phyloP scores from a whole-genome alignment of 2,797 vertebrate genomes.

The Balearica regulorum region DNA sequence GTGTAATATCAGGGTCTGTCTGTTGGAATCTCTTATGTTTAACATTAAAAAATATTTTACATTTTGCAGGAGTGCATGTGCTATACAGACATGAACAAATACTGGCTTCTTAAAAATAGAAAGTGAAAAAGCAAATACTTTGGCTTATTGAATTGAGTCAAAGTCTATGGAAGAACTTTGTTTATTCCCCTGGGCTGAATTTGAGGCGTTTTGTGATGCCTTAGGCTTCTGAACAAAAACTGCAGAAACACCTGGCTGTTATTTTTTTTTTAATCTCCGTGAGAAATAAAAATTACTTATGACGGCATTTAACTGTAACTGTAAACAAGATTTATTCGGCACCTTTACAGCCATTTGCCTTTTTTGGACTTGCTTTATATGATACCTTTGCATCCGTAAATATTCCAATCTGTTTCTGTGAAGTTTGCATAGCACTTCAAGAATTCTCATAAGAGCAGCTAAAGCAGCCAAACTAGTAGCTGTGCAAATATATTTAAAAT shows the following conservation, averaged over 20 bases:
- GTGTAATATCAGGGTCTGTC: not conserved
- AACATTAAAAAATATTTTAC: not conserved
- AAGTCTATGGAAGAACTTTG: not conserved
- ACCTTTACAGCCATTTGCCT: not conserved
- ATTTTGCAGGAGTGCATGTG: not conserved
- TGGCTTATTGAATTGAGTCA: not conserved
- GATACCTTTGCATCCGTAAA: not conserved
- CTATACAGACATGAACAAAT: not conserved
- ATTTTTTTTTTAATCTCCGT: not conserved
- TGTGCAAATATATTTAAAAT: not conserved
- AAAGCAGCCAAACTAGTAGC: not conserved
- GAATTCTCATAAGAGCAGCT: not conserved
- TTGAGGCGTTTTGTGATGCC: not conserved
- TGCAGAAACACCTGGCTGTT: not conserved
- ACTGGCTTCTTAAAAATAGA: not conserved
- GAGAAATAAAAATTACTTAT: not conserved
- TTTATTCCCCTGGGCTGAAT: not conserved
- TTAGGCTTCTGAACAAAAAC: not conserved
- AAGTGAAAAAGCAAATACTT: not conserved
- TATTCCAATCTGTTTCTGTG: not conserved
- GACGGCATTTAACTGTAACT: not conserved
- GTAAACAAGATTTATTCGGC: not conserved
- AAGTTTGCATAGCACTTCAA: not conserved
- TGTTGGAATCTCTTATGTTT: not conserved
- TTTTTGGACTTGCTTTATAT: not conserved